Conservation (phyloP, 2,113 vertebrate species). For the Rhizomys pruinosus region DNA sequence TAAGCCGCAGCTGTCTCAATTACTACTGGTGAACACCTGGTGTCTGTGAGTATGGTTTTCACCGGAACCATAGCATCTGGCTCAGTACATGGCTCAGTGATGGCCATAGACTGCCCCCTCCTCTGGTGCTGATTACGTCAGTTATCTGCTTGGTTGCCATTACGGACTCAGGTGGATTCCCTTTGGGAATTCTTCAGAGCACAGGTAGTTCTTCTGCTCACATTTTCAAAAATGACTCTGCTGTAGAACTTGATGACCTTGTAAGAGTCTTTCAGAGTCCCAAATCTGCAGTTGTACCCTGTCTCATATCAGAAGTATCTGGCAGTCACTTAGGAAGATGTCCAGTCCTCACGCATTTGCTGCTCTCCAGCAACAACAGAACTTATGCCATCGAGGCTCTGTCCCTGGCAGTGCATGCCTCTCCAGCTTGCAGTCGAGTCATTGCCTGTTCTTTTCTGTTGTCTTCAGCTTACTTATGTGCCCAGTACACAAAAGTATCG, state of each 20-base stretch:
- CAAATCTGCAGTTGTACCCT: neutral
- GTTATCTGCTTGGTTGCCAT: neutral
- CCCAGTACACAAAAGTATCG: neutral
- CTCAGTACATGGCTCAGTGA: neutral
- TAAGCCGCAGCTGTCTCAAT: neutral
- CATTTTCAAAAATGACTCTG: neutral
- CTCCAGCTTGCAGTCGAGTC: neutral
- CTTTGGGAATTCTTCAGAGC: neutral
- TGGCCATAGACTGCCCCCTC: neutral
- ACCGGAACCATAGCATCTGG: neutral
- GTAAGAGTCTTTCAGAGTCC: neutral
- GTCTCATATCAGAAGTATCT: neutral
- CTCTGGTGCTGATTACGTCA: neutral
- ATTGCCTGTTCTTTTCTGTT: neutral
- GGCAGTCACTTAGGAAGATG: neutral
- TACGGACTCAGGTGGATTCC: conserved; percentile 20
- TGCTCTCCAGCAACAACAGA: neutral
- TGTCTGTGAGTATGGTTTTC: neutral
- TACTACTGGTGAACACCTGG: neutral
- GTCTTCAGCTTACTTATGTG: neutral
- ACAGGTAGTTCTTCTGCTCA: neutral
- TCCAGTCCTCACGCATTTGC: accelerated
- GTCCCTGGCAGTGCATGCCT: neutral
- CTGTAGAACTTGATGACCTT: neutral
- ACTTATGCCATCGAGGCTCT: too few relatives aligned